phyloP scores from a whole-genome alignment of 2,888 invertebrate species.

The Kryphioiulus occultus region DNA sequence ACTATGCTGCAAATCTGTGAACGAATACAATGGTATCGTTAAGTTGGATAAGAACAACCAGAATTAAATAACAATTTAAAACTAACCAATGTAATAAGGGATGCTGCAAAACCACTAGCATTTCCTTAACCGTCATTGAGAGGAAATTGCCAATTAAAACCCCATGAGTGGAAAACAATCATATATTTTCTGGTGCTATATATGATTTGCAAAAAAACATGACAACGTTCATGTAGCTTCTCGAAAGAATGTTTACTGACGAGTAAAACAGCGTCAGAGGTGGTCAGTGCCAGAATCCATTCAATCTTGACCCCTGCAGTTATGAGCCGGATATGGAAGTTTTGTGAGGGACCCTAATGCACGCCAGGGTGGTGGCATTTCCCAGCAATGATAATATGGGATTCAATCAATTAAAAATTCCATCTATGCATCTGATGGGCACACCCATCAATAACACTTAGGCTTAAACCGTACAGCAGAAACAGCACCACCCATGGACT shows the following conservation, averaged over 20 bases:
- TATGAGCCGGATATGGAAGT: neutral
- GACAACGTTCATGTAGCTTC: neutral
- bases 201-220: neutral
- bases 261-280: neutral
- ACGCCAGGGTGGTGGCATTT: neutral
- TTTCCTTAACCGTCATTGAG: neutral
- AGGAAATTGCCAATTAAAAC: neutral
- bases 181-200: neutral
- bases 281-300: neutral
- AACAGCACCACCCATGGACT: slow-evolving; percentile 25
- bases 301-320: neutral
- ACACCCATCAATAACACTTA: slow-evolving; percentile 28
- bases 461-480: neutral
- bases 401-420: slow-evolving; percentile 25
- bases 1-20: neutral
- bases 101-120: neutral
- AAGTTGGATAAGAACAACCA: neutral
- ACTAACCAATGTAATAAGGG: neutral
- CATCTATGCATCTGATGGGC: slow-evolving; percentile 2
- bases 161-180: neutral
- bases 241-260: neutral
- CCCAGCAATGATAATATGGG: neutral
- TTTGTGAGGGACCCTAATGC: neutral
- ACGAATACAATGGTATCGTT: neutral
- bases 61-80: neutral